Evolutionary conservation across 2,888 invertebrate species (phyloP).

Genomic region (Bugulina stolonifera): DNA sequence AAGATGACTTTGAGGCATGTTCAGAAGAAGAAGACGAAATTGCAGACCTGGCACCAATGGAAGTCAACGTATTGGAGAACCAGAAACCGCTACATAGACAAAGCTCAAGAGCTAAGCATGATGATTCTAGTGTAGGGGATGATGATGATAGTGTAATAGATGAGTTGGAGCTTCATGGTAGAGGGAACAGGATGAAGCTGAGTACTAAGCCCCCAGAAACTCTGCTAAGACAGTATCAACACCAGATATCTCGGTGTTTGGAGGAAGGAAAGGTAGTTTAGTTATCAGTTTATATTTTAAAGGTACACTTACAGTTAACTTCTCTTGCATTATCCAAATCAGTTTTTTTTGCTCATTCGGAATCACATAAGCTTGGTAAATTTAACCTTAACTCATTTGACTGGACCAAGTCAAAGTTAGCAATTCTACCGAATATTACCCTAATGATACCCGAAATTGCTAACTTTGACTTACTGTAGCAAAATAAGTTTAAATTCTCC

Average conservation of each 20-base stretch:
- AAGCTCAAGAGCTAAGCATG: background rate
- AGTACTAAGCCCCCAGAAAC: background rate
- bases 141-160: background rate
- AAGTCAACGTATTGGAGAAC: background rate
- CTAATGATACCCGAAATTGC: no score
- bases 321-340: no score
- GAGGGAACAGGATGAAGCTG: slow-evolving; percentile 5
- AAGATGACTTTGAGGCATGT: background rate
- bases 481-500: no score
- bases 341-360: no score
- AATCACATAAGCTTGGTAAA: no score
- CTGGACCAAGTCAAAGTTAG: no score
- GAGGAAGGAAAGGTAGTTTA: background rate
- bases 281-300: no score
- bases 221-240: slow-evolving; percentile 16
- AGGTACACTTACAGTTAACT: no score
- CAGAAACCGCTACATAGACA: background rate
- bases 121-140: background rate
- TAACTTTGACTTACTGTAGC: no score
- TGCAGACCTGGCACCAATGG: background rate
- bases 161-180: slow-evolving; percentile 12
- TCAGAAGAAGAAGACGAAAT: background rate
- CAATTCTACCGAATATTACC: no score
- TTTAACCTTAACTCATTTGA: no score
- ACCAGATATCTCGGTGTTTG: background rate